Base-by-base conservation (phyloP, 2,113 vertebrate species). In the Leptobrachium ailaonicum region DNA sequence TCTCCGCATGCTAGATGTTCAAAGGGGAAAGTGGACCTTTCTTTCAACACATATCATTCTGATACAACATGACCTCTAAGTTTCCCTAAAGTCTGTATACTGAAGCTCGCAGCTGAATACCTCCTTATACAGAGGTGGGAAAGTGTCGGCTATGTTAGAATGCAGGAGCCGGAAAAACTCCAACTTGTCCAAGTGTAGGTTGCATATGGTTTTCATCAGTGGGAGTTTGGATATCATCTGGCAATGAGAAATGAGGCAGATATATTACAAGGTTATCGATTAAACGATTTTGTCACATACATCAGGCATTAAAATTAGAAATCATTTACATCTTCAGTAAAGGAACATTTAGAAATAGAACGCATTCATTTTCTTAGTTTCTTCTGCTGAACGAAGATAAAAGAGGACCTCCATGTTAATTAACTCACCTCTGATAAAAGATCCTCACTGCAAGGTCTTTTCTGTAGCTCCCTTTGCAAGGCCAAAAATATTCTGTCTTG, bases 101-200 rank as follows among this genome's bases (percentile, higher is more conserved):
- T 90, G 87, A 14, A 95, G 89, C 84, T 96, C 95, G 1, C 94
- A 95, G 83, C 91, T 92, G 85, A 97, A 97, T 6, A 97, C 95
- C 80, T 97, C 96, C 71, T 94, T 91, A 40, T 96, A 97, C 73
- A 97, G 92, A 1, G 96, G 94, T 0, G 96, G 96, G 74, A 97
- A 96, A 77, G 88, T 92, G 81, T 92, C 92, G 2, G 93, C 95
- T 0, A 93, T 97, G 83, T 97, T 94, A 0, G 95, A 95, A 84
- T 97, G 95, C 74, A 96, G 86, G 73, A 97, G 90, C 1, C 90
- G 93, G 89, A 97, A 96, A 87, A 96, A 96, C 83, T 96, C 94
- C 89, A 97, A 89, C 87, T 97, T 96, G 87, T 96, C 95, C 69
- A 95, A 91, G 89, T 97, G 96, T 68, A 96, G 94, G 83, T 94